phyloP scores from a whole-genome alignment of 2,113 vertebrate genomes.

The Cynocephalus volans region DNA sequence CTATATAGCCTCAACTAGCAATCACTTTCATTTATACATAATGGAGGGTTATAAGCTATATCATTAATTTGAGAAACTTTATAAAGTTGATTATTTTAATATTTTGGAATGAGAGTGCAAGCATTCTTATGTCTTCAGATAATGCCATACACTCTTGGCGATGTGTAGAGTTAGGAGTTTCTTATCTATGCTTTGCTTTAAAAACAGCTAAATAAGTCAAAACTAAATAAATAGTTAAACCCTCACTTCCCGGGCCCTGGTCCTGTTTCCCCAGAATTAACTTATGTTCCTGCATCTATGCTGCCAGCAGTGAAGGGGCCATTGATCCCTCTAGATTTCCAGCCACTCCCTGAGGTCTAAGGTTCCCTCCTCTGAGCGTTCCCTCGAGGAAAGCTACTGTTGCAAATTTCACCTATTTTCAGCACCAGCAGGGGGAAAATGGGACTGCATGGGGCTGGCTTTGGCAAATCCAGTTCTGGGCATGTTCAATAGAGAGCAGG shows the following conservation, averaged over 20 bases:
- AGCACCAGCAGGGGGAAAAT: no score
- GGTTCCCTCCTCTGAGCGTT: neutral
- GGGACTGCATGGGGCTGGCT: no score
- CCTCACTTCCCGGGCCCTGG: neutral
- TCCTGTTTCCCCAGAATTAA: neutral
- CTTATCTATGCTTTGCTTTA: neutral
- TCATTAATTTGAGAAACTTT: neutral
- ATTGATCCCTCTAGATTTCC: neutral
- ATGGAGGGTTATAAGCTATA: neutral
- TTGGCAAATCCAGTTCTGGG: no score
- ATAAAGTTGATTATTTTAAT: neutral
- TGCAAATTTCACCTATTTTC: no score
- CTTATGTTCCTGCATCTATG: neutral
- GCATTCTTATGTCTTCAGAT: neutral
- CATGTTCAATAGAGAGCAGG: no score
- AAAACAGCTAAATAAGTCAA: neutral
- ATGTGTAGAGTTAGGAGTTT: neutral
- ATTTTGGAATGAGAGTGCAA: neutral
- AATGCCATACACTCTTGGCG: neutral
- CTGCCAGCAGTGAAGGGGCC: neutral
- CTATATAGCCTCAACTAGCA: neutral
- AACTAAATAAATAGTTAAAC: neutral
- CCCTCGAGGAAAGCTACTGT: no score
- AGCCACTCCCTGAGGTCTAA: neutral
- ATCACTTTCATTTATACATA: neutral